Conservation (phyloP, 2,797 vertebrate species). For the Coilia nasus region DNA sequence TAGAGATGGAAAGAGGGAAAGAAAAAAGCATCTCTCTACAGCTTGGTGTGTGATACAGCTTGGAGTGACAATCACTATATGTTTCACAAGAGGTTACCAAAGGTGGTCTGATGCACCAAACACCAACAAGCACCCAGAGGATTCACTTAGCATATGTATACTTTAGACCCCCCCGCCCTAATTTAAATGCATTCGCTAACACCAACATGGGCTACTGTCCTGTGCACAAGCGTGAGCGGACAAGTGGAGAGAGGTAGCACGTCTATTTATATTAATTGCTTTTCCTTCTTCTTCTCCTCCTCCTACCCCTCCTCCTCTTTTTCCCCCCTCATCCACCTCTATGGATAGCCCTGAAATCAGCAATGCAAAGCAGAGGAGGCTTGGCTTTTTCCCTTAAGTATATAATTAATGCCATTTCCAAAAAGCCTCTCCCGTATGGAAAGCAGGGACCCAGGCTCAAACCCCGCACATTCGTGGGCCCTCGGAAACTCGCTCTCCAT, state of each 20-base stretch:
- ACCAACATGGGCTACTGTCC: slow-evolving; percentile 54
- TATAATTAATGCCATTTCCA: slow-evolving; percentile 84
- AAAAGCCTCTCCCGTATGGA: slow-evolving; percentile 80
- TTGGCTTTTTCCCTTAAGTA: slow-evolving; percentile 76
- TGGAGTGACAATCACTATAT: slow-evolving; percentile 6
- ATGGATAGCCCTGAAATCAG: slow-evolving; percentile 71
- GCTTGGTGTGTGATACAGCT: not conserved
- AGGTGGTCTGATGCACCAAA: slow-evolving; percentile 4
- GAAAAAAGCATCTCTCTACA: not conserved
- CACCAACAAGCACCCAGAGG: slow-evolving; percentile 10
- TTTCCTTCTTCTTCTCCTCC: slow-evolving; percentile 50
- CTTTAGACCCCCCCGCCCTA: slow-evolving; percentile 55
- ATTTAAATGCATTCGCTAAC: slow-evolving; percentile 60
- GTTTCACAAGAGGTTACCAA: not conserved
- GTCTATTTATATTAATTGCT: slow-evolving; percentile 77
- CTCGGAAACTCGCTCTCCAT: slow-evolving; percentile 73
- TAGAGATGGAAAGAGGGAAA: not conserved
- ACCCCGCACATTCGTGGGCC: slow-evolving; percentile 70
- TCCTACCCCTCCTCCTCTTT: slow-evolving; percentile 44
- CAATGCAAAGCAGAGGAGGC: slow-evolving; percentile 79
- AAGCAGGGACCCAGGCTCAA: slow-evolving; percentile 72
- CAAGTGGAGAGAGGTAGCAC: slow-evolving; percentile 62
- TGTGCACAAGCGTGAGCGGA: slow-evolving; percentile 55
- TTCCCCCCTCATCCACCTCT: slow-evolving; percentile 53
- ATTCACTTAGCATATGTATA: slow-evolving; percentile 48